phyloP scores from a whole-genome alignment of 2,113 vertebrate genomes.

The Etheostoma cragini region DNA sequence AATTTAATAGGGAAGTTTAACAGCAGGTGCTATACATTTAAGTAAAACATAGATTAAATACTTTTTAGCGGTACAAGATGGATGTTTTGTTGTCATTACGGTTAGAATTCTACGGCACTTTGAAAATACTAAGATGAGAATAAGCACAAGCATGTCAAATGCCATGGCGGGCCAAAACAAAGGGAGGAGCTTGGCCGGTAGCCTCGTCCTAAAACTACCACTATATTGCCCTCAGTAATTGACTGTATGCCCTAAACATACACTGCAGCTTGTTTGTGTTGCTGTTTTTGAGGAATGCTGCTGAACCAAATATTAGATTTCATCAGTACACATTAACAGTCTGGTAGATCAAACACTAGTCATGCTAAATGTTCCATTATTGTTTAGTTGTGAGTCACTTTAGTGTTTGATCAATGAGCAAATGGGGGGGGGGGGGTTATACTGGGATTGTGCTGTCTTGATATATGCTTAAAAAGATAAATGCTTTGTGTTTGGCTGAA shows the following conservation, averaged over 20 bases:
- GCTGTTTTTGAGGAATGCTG: slow-evolving; percentile 3
- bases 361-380: neutral
- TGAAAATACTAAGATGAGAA: too few relatives aligned
- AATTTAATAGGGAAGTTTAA: too few relatives aligned
- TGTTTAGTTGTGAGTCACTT: neutral
- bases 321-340: slow-evolving; percentile 9
- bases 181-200: too few relatives aligned
- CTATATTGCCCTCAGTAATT: neutral
- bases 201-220: neutral
- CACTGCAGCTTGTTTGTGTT: neutral
- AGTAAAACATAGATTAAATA: too few relatives aligned
- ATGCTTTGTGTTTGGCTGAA: neutral
- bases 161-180: too few relatives aligned
- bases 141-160: too few relatives aligned
- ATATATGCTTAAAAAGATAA: slow-evolving; percentile 4
- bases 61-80: too few relatives aligned
- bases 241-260: neutral
- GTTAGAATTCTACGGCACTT: too few relatives aligned
- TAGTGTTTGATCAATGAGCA: neutral
- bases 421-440: too few relatives aligned
- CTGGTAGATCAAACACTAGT: slow-evolving; percentile 5
- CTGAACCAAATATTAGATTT: slow-evolving; percentile 12
- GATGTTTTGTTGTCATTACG: too few relatives aligned
- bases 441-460: slow-evolving; percentile 1
- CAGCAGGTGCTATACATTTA: too few relatives aligned